Base-by-base conservation (phyloP, 2,113 vertebrate species). In the Hippoglossus stenolepis region DNA sequence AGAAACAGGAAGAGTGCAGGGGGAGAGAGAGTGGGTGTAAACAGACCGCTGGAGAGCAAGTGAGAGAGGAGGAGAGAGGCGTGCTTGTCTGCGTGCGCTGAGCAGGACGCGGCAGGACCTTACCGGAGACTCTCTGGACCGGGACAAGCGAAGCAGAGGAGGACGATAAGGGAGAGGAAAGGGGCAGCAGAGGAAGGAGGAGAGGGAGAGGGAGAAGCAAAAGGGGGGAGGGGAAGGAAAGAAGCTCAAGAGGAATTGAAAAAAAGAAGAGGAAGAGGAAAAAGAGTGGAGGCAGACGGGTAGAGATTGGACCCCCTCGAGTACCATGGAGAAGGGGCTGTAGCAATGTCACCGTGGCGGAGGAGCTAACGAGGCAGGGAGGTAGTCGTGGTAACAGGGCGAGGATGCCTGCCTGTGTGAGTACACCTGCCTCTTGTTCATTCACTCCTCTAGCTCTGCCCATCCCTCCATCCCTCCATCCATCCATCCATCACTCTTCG, bases 321-420 rank as follows among this genome's bases (percentile, higher is more conserved):
- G 83, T 83, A 49, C 75, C 21, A 53, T 54, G 14, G 82, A 47
- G 58, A 71, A 65, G 80, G 68, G 80, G 72, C 88, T 83, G 76
- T 65, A 83, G 84, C 69, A 64, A 87, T 92, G 89, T 89, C 84
- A 87, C 73, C 53, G 75, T 65, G 78, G 40, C 14, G 40, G 72
- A 77, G 86, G 82, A 89, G 79, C 89, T 90, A 88, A 92, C 67
- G 21, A 87, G 80, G 82, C 77, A 65, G 58, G 69, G 75, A 84
- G 85, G 71, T 83, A 82, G 85, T 87, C 67, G 20, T 60, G n/a
- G 61, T 76, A 84, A 75, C 78, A 18, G 75, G 70, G 69, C 67
- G 66, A 89, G 89, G 82, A 92, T 92, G 92, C 75, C 84, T 79
- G 77, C 70, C 66, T 76, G 70, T 85, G 92, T 93, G 89, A 93